Percentiles rank a stretch among this genome's conserved stretches.
These are phyloP conservation scores for Trichogramma dendrolimi DNA, from an alignment of 2,888 invertebrate genomes.

Conservation along the genomic window DNA sequence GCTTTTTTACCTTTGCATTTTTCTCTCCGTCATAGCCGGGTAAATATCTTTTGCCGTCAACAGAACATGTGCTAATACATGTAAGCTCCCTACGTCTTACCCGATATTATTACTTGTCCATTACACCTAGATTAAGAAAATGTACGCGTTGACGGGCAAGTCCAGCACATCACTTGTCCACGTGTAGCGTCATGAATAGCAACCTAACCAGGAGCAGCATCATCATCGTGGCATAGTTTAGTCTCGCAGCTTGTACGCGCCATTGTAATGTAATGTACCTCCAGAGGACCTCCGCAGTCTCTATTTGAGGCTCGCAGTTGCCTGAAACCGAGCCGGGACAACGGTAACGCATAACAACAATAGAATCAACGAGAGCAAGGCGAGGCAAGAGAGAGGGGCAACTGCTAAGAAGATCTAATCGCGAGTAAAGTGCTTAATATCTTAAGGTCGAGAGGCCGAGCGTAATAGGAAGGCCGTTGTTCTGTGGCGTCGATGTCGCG, in stretches of 20 bases:
- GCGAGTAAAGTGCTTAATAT: slow-evolving; percentile 52
- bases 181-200: too few species aligned
- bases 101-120: not conserved
- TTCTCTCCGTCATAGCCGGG: not conserved
- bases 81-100: not conserved
- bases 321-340: slow-evolving; percentile 49
- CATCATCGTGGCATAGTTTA: too few species aligned
- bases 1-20: slow-evolving; percentile 7
- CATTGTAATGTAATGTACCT: too few species aligned
- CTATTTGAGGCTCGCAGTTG: slow-evolving; percentile 37
- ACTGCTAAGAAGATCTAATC: slow-evolving; percentile 48
- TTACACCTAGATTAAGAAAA: too few species aligned
- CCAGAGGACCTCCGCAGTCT: too few species aligned
- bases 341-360: slow-evolving; percentile 31
- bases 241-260: too few species aligned
- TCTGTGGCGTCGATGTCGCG: slow-evolving; percentile 2
- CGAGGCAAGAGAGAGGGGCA: too few species aligned
- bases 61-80: too few species aligned
- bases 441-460: slow-evolving; percentile 46
- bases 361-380: too few species aligned
- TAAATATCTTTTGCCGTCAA: not conserved
- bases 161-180: too few species aligned
- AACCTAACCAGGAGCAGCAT: too few species aligned
- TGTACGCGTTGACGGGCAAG: too few species aligned
- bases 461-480: slow-evolving; percentile 31